These are phyloP conservation scores for Mormoops blainvillei DNA, from an alignment of 2,113 vertebrate species.

Conservation along the genomic window DNA sequence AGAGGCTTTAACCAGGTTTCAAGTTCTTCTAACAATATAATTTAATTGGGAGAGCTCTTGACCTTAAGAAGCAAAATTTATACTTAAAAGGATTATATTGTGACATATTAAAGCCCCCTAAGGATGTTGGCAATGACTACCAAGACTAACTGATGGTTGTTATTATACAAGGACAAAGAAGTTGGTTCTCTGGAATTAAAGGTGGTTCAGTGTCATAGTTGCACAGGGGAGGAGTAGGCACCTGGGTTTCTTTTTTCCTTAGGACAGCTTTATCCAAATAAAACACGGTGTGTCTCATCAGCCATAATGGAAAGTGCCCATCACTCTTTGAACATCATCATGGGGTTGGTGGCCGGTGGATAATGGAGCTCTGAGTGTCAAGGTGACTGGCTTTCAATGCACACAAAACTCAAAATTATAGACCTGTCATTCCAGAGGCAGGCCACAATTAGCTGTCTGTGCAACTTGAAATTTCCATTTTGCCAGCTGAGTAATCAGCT, in stretches of 20 bases:
- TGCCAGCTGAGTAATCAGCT: constrained; percentile 84
- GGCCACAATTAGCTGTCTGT: constrained; percentile 86
- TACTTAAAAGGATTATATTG: not conserved
- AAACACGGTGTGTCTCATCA: constrained; percentile 80
- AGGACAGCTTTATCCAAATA: constrained; percentile 83
- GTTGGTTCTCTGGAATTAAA: constrained; percentile 62
- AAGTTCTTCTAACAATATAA: constrained; percentile 24
- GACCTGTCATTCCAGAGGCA: constrained; percentile 85
- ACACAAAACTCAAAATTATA: constrained; percentile 89
- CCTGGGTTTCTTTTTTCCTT: constrained; percentile 73
- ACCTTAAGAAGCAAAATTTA: constrained; percentile 47
- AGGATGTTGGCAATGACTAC: not conserved
- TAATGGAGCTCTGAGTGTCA: constrained; percentile 88
- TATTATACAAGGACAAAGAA: constrained; percentile 59
- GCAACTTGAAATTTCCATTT: constrained; percentile 86
- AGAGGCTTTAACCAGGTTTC: constrained; percentile 22
- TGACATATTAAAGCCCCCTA: not conserved
- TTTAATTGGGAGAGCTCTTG: constrained; percentile 8
- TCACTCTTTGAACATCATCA: constrained; percentile 84
- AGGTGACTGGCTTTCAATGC: constrained; percentile 88
- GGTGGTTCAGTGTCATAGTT: constrained; percentile 60
- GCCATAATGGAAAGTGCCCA: constrained; percentile 82
- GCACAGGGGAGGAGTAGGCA: constrained; percentile 68
- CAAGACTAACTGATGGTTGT: constrained; percentile 34
- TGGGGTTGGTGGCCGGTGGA: constrained; percentile 83